A percentile compares a stretch with the other conserved stretches of the same genome.
Evolutionary conservation across 1,140 invertebrate genomes (phyloP).

Genomic region (Macrosteles quadrilineatus): DNA sequence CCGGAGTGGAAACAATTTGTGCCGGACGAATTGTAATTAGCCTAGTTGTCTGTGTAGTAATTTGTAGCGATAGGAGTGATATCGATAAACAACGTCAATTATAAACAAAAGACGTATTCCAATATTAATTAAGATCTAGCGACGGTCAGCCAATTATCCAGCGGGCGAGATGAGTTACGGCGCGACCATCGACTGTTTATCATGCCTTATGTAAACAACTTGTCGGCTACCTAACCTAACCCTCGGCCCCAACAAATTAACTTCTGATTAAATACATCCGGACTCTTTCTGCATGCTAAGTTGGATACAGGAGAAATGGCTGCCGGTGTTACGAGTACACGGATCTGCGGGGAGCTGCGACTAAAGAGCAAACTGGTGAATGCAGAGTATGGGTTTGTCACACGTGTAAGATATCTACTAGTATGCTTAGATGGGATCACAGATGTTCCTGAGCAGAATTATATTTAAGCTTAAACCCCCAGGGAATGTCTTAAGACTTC

Average conservation of each 20-base stretch:
- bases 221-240: neutral
- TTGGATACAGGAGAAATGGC: too few relatives aligned
- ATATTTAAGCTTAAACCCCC: too few relatives aligned
- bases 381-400: too few relatives aligned
- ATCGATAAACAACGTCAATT: conserved; percentile 16
- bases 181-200: neutral
- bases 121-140: conserved; percentile 22
- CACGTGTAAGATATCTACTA: too few relatives aligned
- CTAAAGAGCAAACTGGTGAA: too few relatives aligned
- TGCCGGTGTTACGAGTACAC: too few relatives aligned
- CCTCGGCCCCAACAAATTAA: neutral
- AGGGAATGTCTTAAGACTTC: too few relatives aligned
- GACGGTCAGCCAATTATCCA: conserved; percentile 1
- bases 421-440: too few relatives aligned
- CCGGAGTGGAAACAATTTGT: conserved; percentile 17
- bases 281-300: conserved; percentile 14
- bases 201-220: conserved; percentile 15
- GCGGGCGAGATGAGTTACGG: conserved; percentile 4
- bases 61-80: neutral
- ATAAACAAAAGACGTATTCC: conserved; percentile 23
- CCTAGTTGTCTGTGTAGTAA: too few relatives aligned
- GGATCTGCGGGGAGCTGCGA: too few relatives aligned
- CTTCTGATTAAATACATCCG: conserved; percentile 12
- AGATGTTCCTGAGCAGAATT: too few relatives aligned
- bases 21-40: neutral